Base-by-base conservation (phyloP, 1,140 invertebrate genomes). In the Danaus plexippus region DNA sequence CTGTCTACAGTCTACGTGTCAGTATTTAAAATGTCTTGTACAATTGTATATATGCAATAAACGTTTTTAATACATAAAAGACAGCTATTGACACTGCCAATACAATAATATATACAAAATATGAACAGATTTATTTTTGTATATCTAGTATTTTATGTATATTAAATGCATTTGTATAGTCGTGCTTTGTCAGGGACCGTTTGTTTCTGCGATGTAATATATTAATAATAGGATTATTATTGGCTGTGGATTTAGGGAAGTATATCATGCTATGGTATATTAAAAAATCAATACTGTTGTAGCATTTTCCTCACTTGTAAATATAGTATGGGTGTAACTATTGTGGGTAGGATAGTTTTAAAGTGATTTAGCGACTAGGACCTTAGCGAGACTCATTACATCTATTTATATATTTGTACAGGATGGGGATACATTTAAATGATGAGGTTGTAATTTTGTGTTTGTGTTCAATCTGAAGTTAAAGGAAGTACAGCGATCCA, bases 231-330 rank as follows among this genome's bases (percentile, higher is more conserved):
- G 47, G 52, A 59, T 64, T 45, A 56, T 61, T 55, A 72, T 79
- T 71, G 76, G 73, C 76, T 79, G 73, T 79, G 74, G 69, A 71
- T 60, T 61, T 60, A 63, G 48, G 18, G 52, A 67, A 61, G 52
- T 70, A 61, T 53, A 54, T 64, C 61, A 50, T 56, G 48, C 48
- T 50, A 54, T 51, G 42, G 57, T 56, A 42, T 13, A 59, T 52
- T 57, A 32, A 52, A 45, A 43, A 47, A 57, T 61, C 22, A 57
- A 57, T 54, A 54, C 42, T 64, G 54, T 67, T 71, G 47, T 67
- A 58, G 61, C 66, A 59, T 66, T 63, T 66, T 41, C 63, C 59
- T 57, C 58, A 68, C 57, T 60, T 79, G 73, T 80, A 80, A 72
- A 77, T 80, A 76, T 61, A 67, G 64, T 47, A 43, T 48, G 41